Evolutionary conservation across 53 echinoderm and acorn worm genomes (phyloP).

Genomic region (Actinopyga echinites): DNA sequence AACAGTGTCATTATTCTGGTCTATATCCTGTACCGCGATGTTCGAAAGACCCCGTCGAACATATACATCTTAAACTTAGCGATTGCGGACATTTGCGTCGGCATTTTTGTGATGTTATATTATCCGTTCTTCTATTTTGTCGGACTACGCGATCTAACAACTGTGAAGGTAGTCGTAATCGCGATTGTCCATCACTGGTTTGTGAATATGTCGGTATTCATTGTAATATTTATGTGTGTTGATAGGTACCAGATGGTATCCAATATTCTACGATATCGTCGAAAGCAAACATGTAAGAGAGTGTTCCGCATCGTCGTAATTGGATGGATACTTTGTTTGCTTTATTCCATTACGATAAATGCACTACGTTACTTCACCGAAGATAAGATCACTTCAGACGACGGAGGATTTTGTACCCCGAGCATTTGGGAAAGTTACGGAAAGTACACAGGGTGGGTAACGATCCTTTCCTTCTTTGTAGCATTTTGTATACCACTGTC

Average conservation of each 20-base stretch:
- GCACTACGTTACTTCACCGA: slow-evolving; percentile 1
- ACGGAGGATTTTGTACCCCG: slow-evolving; percentile 4
- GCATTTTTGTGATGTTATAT: slow-evolving; percentile 6
- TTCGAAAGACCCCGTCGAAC: neutral
- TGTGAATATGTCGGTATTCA: slow-evolving; percentile 13
- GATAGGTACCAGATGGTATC: slow-evolving; percentile 19
- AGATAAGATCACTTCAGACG: slow-evolving; percentile 6
- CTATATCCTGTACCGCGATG: slow-evolving; percentile 7
- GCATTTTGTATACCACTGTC: slow-evolving; percentile 15
- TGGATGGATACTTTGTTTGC: neutral
- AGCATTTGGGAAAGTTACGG: slow-evolving; percentile 30
- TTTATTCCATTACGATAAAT: slow-evolving; percentile 4
- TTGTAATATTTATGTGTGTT: slow-evolving; percentile 11
- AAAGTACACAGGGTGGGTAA: slow-evolving; percentile 12
- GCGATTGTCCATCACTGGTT: slow-evolving; percentile 13
- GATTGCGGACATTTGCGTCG: slow-evolving; percentile 17
- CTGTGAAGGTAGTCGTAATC: neutral
- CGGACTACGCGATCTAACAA: neutral
- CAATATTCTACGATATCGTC: slow-evolving; percentile 1
- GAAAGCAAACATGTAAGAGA: neutral
- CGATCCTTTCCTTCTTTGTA: neutral
- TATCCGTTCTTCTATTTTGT: slow-evolving; percentile 17
- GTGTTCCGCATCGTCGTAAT: neutral
- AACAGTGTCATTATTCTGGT: neutral
- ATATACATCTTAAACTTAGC: slow-evolving; percentile 23